Evolutionary conservation across 2,888 invertebrate species (phyloP).

Genomic region (Papilio protenor): DNA sequence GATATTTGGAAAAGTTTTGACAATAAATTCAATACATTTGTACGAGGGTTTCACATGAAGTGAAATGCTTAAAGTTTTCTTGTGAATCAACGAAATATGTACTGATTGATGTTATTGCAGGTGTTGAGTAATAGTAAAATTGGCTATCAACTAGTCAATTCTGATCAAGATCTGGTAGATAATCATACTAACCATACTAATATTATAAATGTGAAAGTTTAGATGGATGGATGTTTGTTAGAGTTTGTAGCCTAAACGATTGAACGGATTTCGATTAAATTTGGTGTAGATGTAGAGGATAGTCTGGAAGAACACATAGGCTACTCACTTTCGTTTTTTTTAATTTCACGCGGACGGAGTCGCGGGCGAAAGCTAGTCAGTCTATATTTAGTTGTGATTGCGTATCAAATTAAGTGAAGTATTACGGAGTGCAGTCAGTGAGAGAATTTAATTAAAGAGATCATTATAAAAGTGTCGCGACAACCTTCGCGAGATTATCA

Average conservation of each 20-base stretch:
- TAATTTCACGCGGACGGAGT: too few species aligned
- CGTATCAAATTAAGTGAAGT: slow-evolving; percentile 6
- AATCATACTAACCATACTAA: too few species aligned
- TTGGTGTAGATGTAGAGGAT: too few species aligned
- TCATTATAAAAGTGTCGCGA: slow-evolving; percentile 16
- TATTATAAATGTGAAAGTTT: too few species aligned
- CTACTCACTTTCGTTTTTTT: too few species aligned
- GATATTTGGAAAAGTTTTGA: slow-evolving; percentile 9
- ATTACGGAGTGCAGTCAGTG: not conserved
- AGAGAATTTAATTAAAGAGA: slow-evolving; percentile 14
- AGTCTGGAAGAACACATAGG: too few species aligned
- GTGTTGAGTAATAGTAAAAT: not conserved
- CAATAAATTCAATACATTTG: not conserved
- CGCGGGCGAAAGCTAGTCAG: too few species aligned
- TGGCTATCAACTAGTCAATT: not conserved
- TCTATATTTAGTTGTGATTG: not conserved
- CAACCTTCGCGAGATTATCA: not conserved
- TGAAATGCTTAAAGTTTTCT: not conserved
- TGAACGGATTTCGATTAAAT: too few species aligned
- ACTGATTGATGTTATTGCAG: not conserved
- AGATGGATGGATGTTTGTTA: too few species aligned
- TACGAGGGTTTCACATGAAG: not conserved
- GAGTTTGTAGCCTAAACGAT: too few species aligned
- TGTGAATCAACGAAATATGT: not conserved
- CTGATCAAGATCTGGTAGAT: not conserved